Conservation (phyloP, 2,113 vertebrate species). For the Colaptes auratus region DNA sequence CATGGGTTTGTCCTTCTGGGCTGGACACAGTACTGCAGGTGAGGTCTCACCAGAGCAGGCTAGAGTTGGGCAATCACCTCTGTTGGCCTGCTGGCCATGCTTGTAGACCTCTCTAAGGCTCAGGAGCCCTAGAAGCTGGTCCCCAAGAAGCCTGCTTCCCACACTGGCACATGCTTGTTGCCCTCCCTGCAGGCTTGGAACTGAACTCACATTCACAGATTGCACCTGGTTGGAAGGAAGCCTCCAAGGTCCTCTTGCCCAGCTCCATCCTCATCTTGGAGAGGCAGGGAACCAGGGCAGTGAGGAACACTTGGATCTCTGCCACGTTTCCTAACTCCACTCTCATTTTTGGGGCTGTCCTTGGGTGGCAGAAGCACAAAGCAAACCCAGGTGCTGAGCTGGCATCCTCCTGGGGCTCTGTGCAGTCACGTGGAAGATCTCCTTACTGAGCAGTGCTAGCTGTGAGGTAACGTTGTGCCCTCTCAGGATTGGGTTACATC, state of each 20-base stretch:
- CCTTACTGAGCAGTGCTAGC: background rate
- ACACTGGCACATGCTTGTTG: fast-evolving
- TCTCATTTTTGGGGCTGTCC: background rate
- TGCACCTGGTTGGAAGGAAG: too few relatives aligned
- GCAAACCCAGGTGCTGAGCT: background rate
- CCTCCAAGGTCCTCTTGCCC: too few relatives aligned
- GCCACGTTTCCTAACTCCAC: background rate
- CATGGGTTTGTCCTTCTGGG: too few relatives aligned
- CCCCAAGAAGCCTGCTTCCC: background rate
- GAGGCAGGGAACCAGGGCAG: background rate
- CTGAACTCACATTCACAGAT: too few relatives aligned
- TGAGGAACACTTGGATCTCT: background rate
- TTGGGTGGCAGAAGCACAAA: background rate
- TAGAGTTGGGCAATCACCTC: too few relatives aligned
- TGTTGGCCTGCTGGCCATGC: too few relatives aligned
- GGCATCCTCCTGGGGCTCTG: background rate
- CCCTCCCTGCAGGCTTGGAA: background rate
- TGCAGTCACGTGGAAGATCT: background rate
- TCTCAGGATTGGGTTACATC: background rate
- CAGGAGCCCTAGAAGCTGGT: background rate
- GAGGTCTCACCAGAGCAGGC: too few relatives aligned
- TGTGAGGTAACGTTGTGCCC: background rate
- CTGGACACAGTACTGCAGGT: too few relatives aligned
- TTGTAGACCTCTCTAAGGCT: background rate
- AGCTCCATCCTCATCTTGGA: too few relatives aligned